phyloP scores from a whole-genome alignment of 1,140 invertebrate species.

The Drosophila asahinai region DNA sequence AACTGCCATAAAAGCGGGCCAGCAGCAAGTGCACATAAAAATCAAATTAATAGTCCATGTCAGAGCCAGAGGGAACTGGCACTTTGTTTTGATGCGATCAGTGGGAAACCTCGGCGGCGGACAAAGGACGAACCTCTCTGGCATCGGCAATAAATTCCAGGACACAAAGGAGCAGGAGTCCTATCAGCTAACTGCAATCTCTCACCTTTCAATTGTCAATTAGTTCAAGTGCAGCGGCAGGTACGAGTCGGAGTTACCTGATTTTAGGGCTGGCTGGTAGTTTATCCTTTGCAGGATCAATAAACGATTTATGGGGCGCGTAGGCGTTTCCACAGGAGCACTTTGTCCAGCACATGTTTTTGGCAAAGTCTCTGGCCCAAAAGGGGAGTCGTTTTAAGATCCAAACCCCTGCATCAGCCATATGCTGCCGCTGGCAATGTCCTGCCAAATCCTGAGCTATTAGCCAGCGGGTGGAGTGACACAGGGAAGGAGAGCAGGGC shows the following conservation, averaged over 20 bases:
- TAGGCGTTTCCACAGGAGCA: conserved; percentile 69
- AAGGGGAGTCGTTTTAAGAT: conserved; percentile 20
- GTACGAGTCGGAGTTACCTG: conserved; percentile 11
- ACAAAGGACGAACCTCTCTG: conserved; percentile 53
- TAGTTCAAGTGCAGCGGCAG: conserved; percentile 73
- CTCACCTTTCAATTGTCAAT: conserved; percentile 82
- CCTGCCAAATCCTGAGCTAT: conserved; percentile 43
- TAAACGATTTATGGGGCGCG: conserved; percentile 66
- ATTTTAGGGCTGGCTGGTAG: conserved; percentile 1
- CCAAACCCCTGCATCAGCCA: conserved; percentile 25
- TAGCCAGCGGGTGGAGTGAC: conserved; percentile 59
- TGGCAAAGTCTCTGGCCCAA: conserved; percentile 14
- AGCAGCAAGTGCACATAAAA: conserved; percentile 77
- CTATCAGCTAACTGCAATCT: conserved; percentile 79
- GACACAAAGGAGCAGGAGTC: conserved; percentile 45
- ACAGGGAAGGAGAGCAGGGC: conserved; percentile 27
- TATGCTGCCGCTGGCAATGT: conserved; percentile 42
- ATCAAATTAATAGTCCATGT: conserved; percentile 81
- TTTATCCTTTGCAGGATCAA: conserved; percentile 53
- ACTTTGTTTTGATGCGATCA: conserved; percentile 80
- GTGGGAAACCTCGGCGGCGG: conserved; percentile 68
- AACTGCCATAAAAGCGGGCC: conserved; percentile 69
- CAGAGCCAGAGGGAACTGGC: conserved; percentile 58
- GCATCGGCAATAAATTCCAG: conserved; percentile 65
- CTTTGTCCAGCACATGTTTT: conserved; percentile 74